These are phyloP conservation scores for Leptodactylus fallax DNA, from an alignment of 2,797 vertebrate genomes.

Conservation along the genomic window DNA sequence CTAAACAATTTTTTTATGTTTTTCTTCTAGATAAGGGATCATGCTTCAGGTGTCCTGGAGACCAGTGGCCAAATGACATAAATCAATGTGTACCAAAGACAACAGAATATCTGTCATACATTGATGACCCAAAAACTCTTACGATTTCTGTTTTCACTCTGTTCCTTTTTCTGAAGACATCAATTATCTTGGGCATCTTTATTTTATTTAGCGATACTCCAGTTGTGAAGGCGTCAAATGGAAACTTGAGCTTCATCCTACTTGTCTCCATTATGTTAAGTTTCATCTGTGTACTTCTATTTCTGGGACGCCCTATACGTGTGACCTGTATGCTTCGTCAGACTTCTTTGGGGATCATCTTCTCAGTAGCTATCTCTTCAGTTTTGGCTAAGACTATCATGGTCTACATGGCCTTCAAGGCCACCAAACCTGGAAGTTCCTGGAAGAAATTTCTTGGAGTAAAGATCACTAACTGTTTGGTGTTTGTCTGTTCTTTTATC, in stretches of 20 bases:
- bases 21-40: neutral
- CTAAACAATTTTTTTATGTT: neutral
- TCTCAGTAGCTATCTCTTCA: too few relatives aligned
- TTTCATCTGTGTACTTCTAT: too few relatives aligned
- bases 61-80: neutral
- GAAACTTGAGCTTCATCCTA: neutral
- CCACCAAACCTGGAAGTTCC: neutral
- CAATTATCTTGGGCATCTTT: too few relatives aligned
- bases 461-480: neutral
- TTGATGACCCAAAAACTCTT: neutral
- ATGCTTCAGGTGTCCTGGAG: neutral
- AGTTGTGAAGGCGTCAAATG: neutral
- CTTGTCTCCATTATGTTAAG: neutral
- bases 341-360: too few relatives aligned
- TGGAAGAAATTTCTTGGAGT: constrained; percentile 3
- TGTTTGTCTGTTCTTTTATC: neutral
- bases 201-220: neutral
- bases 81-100: too few relatives aligned
- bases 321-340: too few relatives aligned
- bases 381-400: too few relatives aligned
- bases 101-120: constrained; percentile 15
- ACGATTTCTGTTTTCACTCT: constrained; percentile 14
- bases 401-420: too few relatives aligned
- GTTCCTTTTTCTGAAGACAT: constrained; percentile 1
- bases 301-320: too few relatives aligned